phyloP scores from a whole-genome alignment of 2,888 invertebrate species.

The Caenorhabditis becei region DNA sequence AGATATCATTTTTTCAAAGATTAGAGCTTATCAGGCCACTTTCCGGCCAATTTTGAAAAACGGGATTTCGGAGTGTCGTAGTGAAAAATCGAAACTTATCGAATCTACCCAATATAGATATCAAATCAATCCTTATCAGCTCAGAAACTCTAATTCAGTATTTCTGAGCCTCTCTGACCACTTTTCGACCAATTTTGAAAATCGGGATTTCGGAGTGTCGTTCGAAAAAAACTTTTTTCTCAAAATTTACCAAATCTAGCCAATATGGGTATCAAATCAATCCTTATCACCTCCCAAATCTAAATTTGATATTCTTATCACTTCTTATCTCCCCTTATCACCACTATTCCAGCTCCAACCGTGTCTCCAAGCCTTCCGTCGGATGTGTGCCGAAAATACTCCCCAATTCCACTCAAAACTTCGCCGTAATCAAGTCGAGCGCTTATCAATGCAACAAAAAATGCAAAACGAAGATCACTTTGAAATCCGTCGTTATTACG shows the following conservation, averaged over 20 bases:
- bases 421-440: conserved; percentile 56
- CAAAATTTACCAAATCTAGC: background rate
- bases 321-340: no score
- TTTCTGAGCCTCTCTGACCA: no score
- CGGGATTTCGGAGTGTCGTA: conserved; percentile 4
- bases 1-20: no score
- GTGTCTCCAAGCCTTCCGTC: conserved; percentile 60
- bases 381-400: conserved; percentile 48
- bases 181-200: no score
- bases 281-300: conserved; percentile 2
- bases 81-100: no score
- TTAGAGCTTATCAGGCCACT: no score
- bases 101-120: no score
- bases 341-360: conserved; percentile 62
- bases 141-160: background rate
- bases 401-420: conserved; percentile 49
- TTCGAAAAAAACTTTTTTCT: no score
- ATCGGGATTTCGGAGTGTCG: background rate
- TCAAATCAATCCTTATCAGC: background rate
- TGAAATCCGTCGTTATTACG: conserved; percentile 70
- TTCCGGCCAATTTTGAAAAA: no score
- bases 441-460: conserved; percentile 47
- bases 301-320: no score
- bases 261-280: background rate
- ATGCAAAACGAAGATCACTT: conserved; percentile 61